A percentile compares a stretch with the other conserved stretches of the same genome.
These are phyloP conservation scores for Merodon equestris DNA, from an alignment of 2,888 invertebrate genomes.

Conservation along the genomic window DNA sequence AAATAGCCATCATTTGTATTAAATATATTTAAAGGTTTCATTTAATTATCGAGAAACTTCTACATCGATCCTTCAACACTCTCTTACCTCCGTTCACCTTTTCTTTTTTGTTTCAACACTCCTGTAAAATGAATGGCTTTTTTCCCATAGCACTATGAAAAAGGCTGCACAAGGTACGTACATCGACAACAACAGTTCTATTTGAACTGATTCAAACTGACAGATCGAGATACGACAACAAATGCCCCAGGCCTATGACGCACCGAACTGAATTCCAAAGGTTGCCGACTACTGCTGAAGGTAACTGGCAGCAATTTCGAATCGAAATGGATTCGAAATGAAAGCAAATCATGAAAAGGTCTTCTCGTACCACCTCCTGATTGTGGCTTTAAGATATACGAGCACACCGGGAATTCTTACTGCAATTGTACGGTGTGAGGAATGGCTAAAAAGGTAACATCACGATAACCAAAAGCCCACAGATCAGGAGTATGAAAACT, in stretches of 20 bases:
- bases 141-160: too few relatives aligned
- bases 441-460: constrained; percentile 33
- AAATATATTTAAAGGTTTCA: too few relatives aligned
- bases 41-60: too few relatives aligned
- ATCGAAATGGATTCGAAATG: constrained; percentile 17
- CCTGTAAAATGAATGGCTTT: too few relatives aligned
- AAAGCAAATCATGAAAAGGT: background rate
- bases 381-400: constrained; percentile 15
- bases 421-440: constrained; percentile 36
- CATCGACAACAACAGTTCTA: constrained; percentile 8
- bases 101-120: too few relatives aligned
- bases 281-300: constrained; percentile 16
- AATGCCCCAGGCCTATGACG: too few relatives aligned
- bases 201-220: constrained; percentile 49
- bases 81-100: too few relatives aligned
- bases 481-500: constrained; percentile 28
- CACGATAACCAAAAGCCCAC: constrained; percentile 25
- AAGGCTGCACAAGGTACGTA: too few relatives aligned
- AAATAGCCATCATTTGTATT: too few relatives aligned
- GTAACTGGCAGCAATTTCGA: background rate
- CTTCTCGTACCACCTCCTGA: constrained; percentile 13
- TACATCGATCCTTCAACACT: too few relatives aligned
- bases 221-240: constrained; percentile 46
- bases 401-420: background rate
- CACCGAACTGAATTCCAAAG: background rate